These are phyloP conservation scores for Eretmocerus hayati DNA, from an alignment of 2,888 invertebrate species.

Conservation along the genomic window DNA sequence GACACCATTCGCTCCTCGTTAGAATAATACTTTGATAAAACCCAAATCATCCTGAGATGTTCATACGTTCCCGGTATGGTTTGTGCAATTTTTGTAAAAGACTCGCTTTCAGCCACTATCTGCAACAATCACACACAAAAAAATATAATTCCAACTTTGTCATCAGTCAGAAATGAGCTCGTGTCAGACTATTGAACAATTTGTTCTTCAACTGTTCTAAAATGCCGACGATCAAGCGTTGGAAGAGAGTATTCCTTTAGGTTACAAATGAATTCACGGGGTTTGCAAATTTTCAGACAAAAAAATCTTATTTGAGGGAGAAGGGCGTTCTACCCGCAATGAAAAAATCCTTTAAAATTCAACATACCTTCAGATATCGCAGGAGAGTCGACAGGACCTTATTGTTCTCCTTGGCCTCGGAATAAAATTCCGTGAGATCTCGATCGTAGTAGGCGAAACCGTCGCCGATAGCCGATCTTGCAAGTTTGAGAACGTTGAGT, in stretches of 20 bases:
- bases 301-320: too few relatives aligned
- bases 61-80: conserved; percentile 74
- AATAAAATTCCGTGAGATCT: conserved; percentile 60
- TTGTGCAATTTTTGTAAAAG: conserved; percentile 65
- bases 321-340: too few relatives aligned
- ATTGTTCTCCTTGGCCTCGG: conserved; percentile 70
- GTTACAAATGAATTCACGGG: conserved; percentile 17
- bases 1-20: conserved; percentile 81
- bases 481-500: conserved; percentile 52
- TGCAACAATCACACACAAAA: too few relatives aligned
- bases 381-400: conserved; percentile 69
- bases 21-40: conserved; percentile 78
- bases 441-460: conserved; percentile 57
- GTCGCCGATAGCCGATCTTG: conserved; percentile 52
- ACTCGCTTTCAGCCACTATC: conserved; percentile 64
- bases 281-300: neutral
- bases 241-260: too few relatives aligned
- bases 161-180: too few relatives aligned
- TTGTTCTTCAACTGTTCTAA: too few relatives aligned
- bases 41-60: conserved; percentile 85
- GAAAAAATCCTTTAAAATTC: too few relatives aligned
- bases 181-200: too few relatives aligned
- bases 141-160: too few relatives aligned
- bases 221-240: too few relatives aligned
- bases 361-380: conserved; percentile 60